phyloP scores from a whole-genome alignment of 1,140 invertebrate species.

The Lordiphosa clarofinis region DNA sequence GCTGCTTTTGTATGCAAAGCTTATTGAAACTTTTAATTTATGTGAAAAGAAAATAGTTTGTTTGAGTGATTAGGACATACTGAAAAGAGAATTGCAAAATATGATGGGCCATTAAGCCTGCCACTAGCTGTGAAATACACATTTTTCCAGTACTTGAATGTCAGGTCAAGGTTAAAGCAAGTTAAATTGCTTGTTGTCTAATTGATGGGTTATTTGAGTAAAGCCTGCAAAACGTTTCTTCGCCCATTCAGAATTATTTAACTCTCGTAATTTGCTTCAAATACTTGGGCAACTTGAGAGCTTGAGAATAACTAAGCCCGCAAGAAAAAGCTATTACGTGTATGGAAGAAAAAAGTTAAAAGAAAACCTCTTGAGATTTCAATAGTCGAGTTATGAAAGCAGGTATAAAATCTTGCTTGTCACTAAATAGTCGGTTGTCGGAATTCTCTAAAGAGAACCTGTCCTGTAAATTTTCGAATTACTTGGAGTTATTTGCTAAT shows the following conservation, averaged over 20 bases:
- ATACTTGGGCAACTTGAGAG: slow-evolving; percentile 1
- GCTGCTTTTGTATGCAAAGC: slow-evolving; percentile 19
- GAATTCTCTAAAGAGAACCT: too few relatives aligned
- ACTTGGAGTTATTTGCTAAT: too few relatives aligned
- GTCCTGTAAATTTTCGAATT: too few relatives aligned
- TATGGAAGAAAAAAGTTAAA: slow-evolving; percentile 32
- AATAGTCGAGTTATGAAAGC: not conserved
- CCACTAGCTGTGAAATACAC: too few relatives aligned
- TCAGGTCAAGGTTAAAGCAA: slow-evolving; percentile 54
- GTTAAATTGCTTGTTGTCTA: slow-evolving; percentile 6
- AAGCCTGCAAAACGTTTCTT: slow-evolving; percentile 11
- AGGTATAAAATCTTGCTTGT: too few relatives aligned
- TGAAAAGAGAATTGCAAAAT: not conserved
- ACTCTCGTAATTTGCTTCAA: not conserved
- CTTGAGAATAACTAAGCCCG: slow-evolving; percentile 7
- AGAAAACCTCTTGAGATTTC: slow-evolving; percentile 19
- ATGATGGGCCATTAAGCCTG: too few relatives aligned
- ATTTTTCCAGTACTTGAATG: slow-evolving; percentile 24
- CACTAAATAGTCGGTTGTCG: too few relatives aligned
- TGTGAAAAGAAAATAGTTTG: slow-evolving; percentile 15
- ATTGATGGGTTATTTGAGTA: slow-evolving; percentile 36
- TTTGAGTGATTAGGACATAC: slow-evolving; percentile 28
- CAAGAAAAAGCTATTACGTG: slow-evolving; percentile 57
- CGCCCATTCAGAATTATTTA: slow-evolving; percentile 3
- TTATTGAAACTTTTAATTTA: slow-evolving; percentile 33